Conservation (phyloP, 2,113 vertebrate genomes). For the Apodemus speciosus region DNA sequence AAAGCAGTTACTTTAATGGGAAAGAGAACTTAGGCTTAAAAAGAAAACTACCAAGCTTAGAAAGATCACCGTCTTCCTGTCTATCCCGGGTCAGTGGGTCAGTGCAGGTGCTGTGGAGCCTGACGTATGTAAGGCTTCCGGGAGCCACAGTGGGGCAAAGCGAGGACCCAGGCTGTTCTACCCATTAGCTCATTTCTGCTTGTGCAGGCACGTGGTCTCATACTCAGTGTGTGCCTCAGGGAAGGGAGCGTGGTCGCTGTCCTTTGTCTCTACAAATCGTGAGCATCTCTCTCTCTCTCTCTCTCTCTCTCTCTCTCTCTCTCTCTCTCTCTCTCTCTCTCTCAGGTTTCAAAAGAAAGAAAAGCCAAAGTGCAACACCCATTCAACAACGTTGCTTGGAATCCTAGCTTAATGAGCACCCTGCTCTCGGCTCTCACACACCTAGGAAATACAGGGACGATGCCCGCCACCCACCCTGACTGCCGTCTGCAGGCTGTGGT, state of each 20-base stretch:
- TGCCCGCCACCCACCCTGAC: accelerated
- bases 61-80: neutral
- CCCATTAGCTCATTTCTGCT: neutral
- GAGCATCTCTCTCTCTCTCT: neutral
- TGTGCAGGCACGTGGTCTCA: neutral
- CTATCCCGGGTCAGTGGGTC: neutral
- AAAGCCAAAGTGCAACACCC: neutral
- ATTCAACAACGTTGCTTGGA: neutral
- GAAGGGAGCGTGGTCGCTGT: neutral
- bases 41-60: neutral
- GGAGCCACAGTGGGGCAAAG: neutral
- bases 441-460: neutral
- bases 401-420: accelerated
- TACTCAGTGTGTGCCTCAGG: neutral
- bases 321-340: too few relatives aligned
- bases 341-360: neutral
- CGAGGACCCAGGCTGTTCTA: neutral
- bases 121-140: neutral
- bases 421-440: neutral
- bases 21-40: neutral
- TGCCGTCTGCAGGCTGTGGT: neutral
- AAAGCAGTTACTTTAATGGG: neutral
- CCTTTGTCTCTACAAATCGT: neutral
- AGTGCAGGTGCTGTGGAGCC: accelerated
- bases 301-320: neutral